A percentile compares a stretch with the other conserved stretches of the same genome.
Conservation (phyloP, 2,888 invertebrate genomes). For the Hirtodrosophila trivittata region DNA sequence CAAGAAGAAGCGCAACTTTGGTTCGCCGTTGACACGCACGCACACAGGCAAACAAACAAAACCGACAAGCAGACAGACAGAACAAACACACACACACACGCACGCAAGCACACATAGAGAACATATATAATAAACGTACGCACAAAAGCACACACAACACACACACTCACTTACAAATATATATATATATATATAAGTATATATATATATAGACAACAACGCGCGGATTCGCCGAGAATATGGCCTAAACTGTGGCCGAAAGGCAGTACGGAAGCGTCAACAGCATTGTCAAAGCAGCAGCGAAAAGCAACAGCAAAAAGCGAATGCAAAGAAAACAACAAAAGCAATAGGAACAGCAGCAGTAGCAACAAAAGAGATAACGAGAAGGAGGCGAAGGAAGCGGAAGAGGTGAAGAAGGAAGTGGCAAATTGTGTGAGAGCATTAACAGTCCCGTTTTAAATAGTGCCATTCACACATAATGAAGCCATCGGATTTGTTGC, state of each 20-base stretch:
- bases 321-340: slow-evolving; percentile 4
- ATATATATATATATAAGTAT: not conserved
- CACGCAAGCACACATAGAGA: slow-evolving; percentile 21
- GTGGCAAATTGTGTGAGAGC: not conserved
- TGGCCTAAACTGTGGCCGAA: slow-evolving; percentile 24
- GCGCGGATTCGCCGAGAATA: slow-evolving; percentile 9
- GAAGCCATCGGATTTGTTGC: slow-evolving; percentile 81
- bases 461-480: slow-evolving; percentile 55
- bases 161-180: slow-evolving; percentile 4
- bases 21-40: slow-evolving; percentile 50
- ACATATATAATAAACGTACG: slow-evolving; percentile 3
- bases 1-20: slow-evolving; percentile 28
- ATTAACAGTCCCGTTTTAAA: slow-evolving; percentile 17
- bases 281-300: slow-evolving; percentile 31
- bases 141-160: slow-evolving; percentile 5
- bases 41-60: slow-evolving; percentile 25
- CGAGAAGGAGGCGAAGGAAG: not conserved
- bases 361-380: slow-evolving; percentile 2
- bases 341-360: slow-evolving; percentile 8
- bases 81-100: slow-evolving; percentile 10
- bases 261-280: slow-evolving; percentile 23
- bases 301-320: slow-evolving; percentile 20
- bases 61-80: slow-evolving; percentile 18
- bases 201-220: slow-evolving; percentile 12
- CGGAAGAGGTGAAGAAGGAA: not conserved